These are phyloP conservation scores for Dyspetes luteomarginatus DNA, from an alignment of 2,888 invertebrate genomes.

Conservation along the genomic window DNA sequence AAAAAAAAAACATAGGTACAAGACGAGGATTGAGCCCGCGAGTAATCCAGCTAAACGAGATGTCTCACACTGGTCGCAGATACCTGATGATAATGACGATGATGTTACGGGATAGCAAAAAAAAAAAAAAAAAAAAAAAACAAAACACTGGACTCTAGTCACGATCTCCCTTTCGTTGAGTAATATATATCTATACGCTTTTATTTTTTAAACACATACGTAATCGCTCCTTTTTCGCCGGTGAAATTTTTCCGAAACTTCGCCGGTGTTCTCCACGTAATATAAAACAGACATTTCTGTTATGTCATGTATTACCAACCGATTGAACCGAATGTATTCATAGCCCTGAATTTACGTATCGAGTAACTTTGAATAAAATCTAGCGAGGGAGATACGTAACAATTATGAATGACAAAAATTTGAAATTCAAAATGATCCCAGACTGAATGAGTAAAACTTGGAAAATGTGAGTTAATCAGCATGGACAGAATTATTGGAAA, in stretches of 20 bases:
- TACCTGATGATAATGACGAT: slow-evolving; percentile 39
- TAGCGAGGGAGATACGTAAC: neutral
- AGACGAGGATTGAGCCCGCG: neutral
- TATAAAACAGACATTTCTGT: slow-evolving; percentile 29
- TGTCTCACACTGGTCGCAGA: slow-evolving; percentile 44
- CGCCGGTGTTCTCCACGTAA: neutral
- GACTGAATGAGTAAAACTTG: neutral
- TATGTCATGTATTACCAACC: slow-evolving; percentile 46
- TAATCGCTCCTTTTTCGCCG: slow-evolving; percentile 53
- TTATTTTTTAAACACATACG: slow-evolving; percentile 20
- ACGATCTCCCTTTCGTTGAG: slow-evolving; percentile 58
- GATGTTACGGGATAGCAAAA: slow-evolving; percentile 41
- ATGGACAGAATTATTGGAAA: neutral
- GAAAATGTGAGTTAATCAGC: neutral
- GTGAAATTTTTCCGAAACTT: slow-evolving; percentile 58
- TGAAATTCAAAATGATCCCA: no score
- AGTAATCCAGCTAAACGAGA: slow-evolving; percentile 40
- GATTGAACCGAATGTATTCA: slow-evolving; percentile 15
- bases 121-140: slow-evolving; percentile 14
- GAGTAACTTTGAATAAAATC: neutral
- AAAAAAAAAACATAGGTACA: neutral
- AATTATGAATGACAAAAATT: neutral
- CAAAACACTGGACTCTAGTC: slow-evolving; percentile 7
- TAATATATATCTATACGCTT: slow-evolving; percentile 30
- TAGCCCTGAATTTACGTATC: neutral